Percentiles rank a stretch among this genome's conserved stretches.
phyloP scores from a whole-genome alignment of 1,140 invertebrate genomes.

The Myzus persicae region DNA sequence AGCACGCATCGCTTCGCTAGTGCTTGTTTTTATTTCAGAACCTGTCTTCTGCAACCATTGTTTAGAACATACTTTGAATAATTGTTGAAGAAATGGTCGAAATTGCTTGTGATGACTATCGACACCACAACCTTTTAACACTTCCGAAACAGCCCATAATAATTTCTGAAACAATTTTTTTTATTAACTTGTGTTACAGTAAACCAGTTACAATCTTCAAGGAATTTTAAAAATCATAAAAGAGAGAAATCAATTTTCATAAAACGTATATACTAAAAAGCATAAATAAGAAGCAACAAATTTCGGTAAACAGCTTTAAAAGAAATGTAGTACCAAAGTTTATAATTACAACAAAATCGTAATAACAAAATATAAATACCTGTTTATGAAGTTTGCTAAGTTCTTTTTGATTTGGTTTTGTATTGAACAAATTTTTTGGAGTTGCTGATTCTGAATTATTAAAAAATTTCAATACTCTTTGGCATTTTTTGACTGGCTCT shows the following conservation, averaged over 20 bases:
- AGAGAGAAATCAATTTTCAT: too few species aligned
- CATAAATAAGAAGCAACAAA: background rate
- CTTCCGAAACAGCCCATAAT: slow-evolving; percentile 55
- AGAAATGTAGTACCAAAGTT: background rate
- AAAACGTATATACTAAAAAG: too few species aligned
- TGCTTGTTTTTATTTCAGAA: slow-evolving; percentile 38
- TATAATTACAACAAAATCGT: background rate
- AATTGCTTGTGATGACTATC: slow-evolving; percentile 54
- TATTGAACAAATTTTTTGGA: slow-evolving; percentile 3
- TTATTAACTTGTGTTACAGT: background rate
- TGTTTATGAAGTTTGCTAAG: slow-evolving; percentile 51
- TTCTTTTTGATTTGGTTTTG: slow-evolving; percentile 26
- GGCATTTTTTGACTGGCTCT: slow-evolving; percentile 53
- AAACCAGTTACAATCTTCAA: background rate
- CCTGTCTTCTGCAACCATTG: slow-evolving; percentile 39
- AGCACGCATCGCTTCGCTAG: slow-evolving; percentile 52
- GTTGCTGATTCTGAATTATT: background rate
- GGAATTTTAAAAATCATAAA: background rate
- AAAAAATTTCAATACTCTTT: slow-evolving; percentile 39
- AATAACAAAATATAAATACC: slow-evolving; percentile 26
- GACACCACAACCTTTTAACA: slow-evolving; percentile 50
- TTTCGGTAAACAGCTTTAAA: background rate
- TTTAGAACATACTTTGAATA: slow-evolving; percentile 55
- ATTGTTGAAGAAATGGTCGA: slow-evolving; percentile 48
- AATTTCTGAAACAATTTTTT: slow-evolving; percentile 48